Conservation (phyloP, 2,113 vertebrate species). For the Hydrochoerus hydrochaeris region DNA sequence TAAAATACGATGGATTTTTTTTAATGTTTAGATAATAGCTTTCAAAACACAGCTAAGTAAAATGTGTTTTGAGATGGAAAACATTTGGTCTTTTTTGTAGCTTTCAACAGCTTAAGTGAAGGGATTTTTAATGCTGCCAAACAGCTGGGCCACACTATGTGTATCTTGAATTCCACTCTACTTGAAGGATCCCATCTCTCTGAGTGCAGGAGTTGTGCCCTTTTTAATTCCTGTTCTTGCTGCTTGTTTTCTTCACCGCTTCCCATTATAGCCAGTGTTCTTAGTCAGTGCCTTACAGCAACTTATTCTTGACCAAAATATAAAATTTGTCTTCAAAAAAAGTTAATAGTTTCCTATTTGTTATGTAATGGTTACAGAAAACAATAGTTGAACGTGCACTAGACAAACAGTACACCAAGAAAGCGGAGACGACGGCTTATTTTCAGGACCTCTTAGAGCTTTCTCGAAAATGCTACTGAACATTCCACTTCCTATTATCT, state of each 20-base stretch:
- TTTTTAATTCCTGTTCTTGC: not conserved
- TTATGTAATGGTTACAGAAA: not conserved
- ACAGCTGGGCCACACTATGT: constrained; percentile 73
- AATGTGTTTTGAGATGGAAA: constrained; percentile 84
- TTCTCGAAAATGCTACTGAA: not conserved
- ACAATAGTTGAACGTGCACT: not conserved
- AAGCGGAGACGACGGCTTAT: not conserved
- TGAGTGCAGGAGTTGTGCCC: not conserved
- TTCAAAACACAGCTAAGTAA: constrained; percentile 84
- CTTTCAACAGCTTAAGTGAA: constrained; percentile 83
- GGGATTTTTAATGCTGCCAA: constrained; percentile 78
- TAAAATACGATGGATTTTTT: constrained; percentile 81
- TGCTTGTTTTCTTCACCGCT: not conserved
- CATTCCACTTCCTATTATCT: not conserved
- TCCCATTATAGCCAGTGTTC: not conserved
- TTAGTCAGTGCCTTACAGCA: not conserved
- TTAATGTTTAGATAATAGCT: constrained; percentile 84
- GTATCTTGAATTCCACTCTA: constrained; percentile 67
- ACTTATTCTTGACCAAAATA: constrained; percentile 21
- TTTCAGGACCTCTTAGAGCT: not conserved
- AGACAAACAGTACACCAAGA: not conserved
- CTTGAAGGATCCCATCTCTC: constrained; percentile 54
- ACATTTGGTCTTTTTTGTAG: constrained; percentile 83
- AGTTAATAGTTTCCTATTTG: not conserved
- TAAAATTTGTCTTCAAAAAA: constrained; percentile 1